A percentile compares a stretch with the other conserved stretches of the same genome.
Conservation (phyloP, 2,888 invertebrate genomes). For the Dusona sp. region DNA sequence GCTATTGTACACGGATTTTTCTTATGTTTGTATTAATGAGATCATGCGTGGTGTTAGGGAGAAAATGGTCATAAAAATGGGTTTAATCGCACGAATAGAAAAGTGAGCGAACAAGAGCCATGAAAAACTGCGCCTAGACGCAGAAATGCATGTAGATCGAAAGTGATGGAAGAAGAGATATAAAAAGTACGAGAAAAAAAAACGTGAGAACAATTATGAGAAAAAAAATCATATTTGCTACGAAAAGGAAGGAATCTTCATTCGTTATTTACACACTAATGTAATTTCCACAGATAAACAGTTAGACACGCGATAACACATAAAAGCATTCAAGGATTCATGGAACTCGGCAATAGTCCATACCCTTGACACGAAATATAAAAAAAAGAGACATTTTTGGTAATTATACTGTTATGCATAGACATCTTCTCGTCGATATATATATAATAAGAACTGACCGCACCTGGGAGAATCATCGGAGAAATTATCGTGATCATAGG, state of each 20-base stretch:
- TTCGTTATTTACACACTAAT: slow-evolving; percentile 53
- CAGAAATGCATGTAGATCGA: slow-evolving; percentile 23
- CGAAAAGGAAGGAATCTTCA: slow-evolving; percentile 34
- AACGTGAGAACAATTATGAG: slow-evolving; percentile 49
- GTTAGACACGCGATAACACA: neutral
- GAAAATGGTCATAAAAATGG: slow-evolving; percentile 58
- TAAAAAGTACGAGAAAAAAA: slow-evolving; percentile 16
- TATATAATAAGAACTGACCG: slow-evolving; percentile 59
- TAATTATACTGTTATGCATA: slow-evolving; percentile 47
- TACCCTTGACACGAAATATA: slow-evolving; percentile 36
- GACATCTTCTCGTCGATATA: slow-evolving; percentile 62
- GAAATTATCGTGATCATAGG: slow-evolving; percentile 67
- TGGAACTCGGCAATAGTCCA: slow-evolving; percentile 50
- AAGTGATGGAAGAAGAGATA: neutral
- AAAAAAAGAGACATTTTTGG: slow-evolving; percentile 45
- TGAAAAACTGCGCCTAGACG: slow-evolving; percentile 27
- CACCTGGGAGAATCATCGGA: slow-evolving; percentile 64
- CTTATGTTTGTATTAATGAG: slow-evolving; percentile 72
- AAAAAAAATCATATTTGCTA: slow-evolving; percentile 48
- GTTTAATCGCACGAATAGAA: slow-evolving; percentile 42
- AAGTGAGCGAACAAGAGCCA: slow-evolving; percentile 27
- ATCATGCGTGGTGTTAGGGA: slow-evolving; percentile 39
- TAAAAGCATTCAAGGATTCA: slow-evolving; percentile 40
- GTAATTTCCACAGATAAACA: slow-evolving; percentile 52
- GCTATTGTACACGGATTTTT: slow-evolving; percentile 72